These are phyloP conservation scores for Crotalus horridus DNA, from an alignment of 2,113 vertebrate species.

Conservation along the genomic window DNA sequence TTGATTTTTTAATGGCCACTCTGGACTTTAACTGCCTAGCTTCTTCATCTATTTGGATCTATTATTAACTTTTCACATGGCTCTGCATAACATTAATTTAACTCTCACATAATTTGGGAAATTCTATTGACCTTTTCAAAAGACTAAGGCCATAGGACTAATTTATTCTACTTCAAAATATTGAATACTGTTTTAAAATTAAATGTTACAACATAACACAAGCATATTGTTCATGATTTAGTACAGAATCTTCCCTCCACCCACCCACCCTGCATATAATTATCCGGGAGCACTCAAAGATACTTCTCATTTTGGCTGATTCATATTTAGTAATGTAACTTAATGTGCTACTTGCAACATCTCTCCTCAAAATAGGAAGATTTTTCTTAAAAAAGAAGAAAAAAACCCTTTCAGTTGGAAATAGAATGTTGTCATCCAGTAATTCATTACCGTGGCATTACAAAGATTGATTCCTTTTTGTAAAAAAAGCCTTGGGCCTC, in stretches of 20 bases:
- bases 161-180: not conserved
- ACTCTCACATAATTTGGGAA: slow-evolving; percentile 1
- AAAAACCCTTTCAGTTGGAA: not conserved
- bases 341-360: not conserved
- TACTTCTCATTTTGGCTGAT: not conserved
- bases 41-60: not conserved
- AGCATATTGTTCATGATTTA: not conserved
- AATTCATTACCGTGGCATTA: not conserved
- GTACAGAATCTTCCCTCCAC: too few relatives aligned
- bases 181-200: slow-evolving; percentile 5
- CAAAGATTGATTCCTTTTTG: slow-evolving; percentile 29
- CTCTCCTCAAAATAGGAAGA: not conserved
- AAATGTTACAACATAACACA: not conserved
- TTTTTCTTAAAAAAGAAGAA: not conserved
- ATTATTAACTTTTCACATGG: not conserved
- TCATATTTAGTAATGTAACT: not conserved
- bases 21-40: not conserved
- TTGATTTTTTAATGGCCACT: not conserved
- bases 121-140: slow-evolving; percentile 12
- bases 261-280: not conserved
- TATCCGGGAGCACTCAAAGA: not conserved
- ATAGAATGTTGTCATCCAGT: not conserved
- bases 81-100: not conserved
- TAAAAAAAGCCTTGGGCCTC: slow-evolving; percentile 10
- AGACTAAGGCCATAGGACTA: not conserved